Percentiles rank a stretch among this genome's conserved stretches.
Conservation (phyloP, 2,888 invertebrate genomes). For the Drosophila diplacantha region DNA sequence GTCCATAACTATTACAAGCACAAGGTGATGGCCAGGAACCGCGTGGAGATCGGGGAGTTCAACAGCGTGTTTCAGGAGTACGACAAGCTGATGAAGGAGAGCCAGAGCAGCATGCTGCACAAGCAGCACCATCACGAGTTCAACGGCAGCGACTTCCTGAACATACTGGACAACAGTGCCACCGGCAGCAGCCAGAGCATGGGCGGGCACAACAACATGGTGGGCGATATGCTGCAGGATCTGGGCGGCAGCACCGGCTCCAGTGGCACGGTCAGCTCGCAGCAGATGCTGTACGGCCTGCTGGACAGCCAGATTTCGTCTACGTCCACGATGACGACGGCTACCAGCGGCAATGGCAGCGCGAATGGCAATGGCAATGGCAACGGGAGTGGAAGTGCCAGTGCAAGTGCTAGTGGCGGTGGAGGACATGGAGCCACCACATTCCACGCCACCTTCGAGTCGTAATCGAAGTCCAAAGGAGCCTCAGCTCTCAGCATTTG, state of each 20-base stretch:
- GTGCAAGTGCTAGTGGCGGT: neutral
- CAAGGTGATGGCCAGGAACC: slow-evolving; percentile 74
- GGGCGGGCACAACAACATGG: slow-evolving; percentile 43
- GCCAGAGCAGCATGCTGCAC: slow-evolving; percentile 73
- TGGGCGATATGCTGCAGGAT: slow-evolving; percentile 59
- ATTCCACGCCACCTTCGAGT: slow-evolving; percentile 45
- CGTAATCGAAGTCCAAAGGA: neutral
- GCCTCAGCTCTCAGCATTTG: neutral
- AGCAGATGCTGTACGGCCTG: slow-evolving; percentile 48
- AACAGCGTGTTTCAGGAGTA: slow-evolving; percentile 75
- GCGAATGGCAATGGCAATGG: slow-evolving; percentile 10
- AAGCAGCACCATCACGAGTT: slow-evolving; percentile 65
- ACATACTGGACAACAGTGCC: slow-evolving; percentile 72
- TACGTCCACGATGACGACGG: slow-evolving; percentile 35
- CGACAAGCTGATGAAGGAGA: slow-evolving; percentile 77
- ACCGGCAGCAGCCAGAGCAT: slow-evolving; percentile 57
- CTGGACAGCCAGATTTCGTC: slow-evolving; percentile 50
- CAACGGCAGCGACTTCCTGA: slow-evolving; percentile 75
- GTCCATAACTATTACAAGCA: slow-evolving; percentile 77
- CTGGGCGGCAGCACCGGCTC: slow-evolving; percentile 54
- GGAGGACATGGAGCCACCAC: slow-evolving; percentile 18
- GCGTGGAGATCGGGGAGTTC: slow-evolving; percentile 74
- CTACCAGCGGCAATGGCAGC: slow-evolving; percentile 22
- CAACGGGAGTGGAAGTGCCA: neutral
- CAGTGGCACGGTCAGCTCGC: slow-evolving; percentile 50